These are phyloP conservation scores for Diadophis punctatus DNA, from an alignment of 2,113 vertebrate genomes.

Conservation along the genomic window DNA sequence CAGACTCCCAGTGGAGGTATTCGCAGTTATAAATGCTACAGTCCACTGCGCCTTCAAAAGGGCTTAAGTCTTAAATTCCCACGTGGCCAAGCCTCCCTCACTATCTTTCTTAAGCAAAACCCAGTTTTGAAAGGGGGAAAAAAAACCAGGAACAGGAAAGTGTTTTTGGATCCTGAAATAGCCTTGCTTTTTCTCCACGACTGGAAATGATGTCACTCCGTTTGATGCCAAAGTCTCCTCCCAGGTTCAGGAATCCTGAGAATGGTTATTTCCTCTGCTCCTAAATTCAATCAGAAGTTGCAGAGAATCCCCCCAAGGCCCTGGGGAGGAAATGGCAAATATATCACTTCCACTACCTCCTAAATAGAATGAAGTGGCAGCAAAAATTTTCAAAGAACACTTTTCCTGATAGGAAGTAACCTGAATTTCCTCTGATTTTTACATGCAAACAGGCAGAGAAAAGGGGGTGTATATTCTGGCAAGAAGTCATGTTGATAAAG, in stretches of 20 bases:
- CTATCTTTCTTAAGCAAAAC: background rate
- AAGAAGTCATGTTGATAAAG: background rate
- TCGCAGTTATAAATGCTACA: background rate
- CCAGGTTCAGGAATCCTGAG: background rate
- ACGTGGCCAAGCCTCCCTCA: background rate
- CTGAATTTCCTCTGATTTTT: background rate
- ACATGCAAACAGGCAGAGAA: background rate
- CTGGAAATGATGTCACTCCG: background rate
- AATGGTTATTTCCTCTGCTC: background rate
- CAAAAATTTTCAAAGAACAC: background rate
- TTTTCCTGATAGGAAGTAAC: background rate
- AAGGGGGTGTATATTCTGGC: background rate
- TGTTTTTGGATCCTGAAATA: background rate
- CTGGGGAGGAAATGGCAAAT: background rate
- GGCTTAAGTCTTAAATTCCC: background rate
- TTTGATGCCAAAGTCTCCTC: background rate
- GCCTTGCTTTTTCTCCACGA: background rate
- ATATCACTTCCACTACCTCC: background rate
- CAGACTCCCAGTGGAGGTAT: background rate
- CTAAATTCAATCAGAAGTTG: background rate
- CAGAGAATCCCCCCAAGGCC: background rate
- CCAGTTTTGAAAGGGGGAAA: background rate
- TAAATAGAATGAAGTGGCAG: background rate
- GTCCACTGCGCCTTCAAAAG: background rate
- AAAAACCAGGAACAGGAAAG: background rate